Base-by-base conservation (phyloP, 2,888 invertebrate genomes). In the Timema cristinae region DNA sequence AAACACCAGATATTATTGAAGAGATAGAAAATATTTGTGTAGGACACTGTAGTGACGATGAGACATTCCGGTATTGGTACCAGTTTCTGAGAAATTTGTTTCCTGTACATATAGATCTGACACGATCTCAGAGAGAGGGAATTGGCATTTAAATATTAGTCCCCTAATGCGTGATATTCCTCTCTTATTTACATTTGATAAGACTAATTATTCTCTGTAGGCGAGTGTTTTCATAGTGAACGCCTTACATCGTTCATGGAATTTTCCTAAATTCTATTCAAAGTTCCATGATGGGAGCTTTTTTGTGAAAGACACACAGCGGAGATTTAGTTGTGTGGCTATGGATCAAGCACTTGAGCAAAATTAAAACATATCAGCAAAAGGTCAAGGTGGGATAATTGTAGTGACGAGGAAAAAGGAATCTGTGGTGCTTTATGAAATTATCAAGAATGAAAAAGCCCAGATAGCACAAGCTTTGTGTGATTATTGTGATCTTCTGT, bases 21-120 rank as follows among this genome's bases (percentile, higher is more conserved):
- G 16, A 56, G 5, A 56, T 56, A 15, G 5, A 56, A 7, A 56
- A 0, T 8, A 15, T 56, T 11, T 11, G 5, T 6, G 56, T 2
- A 52, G n/a, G n/a, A 6, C 56, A 56, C 7, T 56, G 56, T 56
- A 56, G n/a, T 56, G 6, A 56, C 56, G 16, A 56, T 56, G 56
- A 56, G 56, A 56, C 56, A 56, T 10, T 56, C 56, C 56, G 11
- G 6, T 56, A 56, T 10, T 56, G 56, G 56, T 56, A 56, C 11
- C 56, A 10, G 16, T 56, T 56, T 10, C 56, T 56, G 56, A 56
- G 56, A 56, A 56, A 6, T 56, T 56, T 56, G 56, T 56, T 56
- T 56, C 56, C 56, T 56, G 56, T 56, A 56, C 56, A 15, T 13
- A 13, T 13, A 56, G 56, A 56, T 10, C 56, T 56, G 56, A 56